A percentile compares a stretch with the other conserved stretches of the same genome.
These are phyloP conservation scores for Pseudomugil gertrudae DNA, from an alignment of 2,797 vertebrate genomes.

Conservation along the genomic window DNA sequence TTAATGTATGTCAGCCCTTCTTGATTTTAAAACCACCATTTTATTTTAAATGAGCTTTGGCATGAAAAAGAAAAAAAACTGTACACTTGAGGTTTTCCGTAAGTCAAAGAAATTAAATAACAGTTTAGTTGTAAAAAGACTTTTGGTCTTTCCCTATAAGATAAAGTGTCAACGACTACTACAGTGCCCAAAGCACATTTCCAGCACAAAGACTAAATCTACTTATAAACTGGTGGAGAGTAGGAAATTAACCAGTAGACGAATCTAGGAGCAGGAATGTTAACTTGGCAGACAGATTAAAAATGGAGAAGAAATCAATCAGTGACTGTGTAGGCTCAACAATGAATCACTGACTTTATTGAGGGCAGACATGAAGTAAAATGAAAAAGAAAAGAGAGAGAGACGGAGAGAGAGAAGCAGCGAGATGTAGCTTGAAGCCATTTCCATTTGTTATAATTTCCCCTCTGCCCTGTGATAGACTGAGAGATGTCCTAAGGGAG, in stretches of 20 bases:
- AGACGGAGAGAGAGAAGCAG: conserved; percentile 51
- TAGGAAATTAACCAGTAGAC: conserved; percentile 61
- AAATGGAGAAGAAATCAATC: conserved; percentile 75
- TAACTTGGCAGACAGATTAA: conserved; percentile 68
- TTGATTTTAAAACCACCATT: too few relatives aligned
- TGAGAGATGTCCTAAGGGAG: conserved; percentile 57
- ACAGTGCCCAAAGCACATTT: conserved; percentile 27
- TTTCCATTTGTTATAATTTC: conserved; percentile 63
- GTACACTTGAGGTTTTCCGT: too few relatives aligned
- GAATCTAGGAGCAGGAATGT: conserved; percentile 46
- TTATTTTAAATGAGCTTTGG: too few relatives aligned
- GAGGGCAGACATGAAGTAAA: conserved; percentile 36
- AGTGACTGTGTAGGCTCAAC: conserved; percentile 59
- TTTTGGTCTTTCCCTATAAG: too few relatives aligned
- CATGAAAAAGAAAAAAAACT: too few relatives aligned
- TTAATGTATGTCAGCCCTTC: too few relatives aligned
- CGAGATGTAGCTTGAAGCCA: conserved; percentile 32
- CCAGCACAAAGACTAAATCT: conserved; percentile 43
- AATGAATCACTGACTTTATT: conserved; percentile 70
- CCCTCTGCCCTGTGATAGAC: conserved; percentile 47
- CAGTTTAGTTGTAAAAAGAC: too few relatives aligned
- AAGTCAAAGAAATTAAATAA: too few relatives aligned
- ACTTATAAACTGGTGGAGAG: conserved; percentile 50
- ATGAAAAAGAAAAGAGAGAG: conserved; percentile 56
- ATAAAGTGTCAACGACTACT: too few relatives aligned